Conservation (phyloP, 2,113 vertebrate species). For the Scomber scombrus region DNA sequence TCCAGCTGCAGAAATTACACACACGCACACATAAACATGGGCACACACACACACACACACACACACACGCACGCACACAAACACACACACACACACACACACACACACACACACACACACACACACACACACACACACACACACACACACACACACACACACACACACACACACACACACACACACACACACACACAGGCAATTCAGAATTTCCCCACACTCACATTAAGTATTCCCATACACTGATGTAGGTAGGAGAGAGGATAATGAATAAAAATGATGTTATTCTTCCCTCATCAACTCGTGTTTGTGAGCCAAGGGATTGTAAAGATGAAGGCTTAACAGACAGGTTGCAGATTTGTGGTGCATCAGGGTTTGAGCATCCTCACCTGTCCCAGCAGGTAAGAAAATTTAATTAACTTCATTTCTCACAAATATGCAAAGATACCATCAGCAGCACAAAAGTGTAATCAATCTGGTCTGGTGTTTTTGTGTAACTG, state of each 20-base stretch:
- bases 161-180: no score
- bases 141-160: neutral
- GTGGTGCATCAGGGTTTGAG: slow-evolving; percentile 20
- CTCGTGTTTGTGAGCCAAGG: slow-evolving; percentile 19
- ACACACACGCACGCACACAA: neutral
- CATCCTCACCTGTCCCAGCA: slow-evolving; percentile 38
- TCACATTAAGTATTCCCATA: neutral
- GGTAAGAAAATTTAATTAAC: slow-evolving; percentile 16
- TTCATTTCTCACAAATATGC: slow-evolving; percentile 31
- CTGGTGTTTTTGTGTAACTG: slow-evolving; percentile 30
- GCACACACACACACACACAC: neutral
- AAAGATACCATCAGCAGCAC: slow-evolving; percentile 46
- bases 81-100: neutral
- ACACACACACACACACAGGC: neutral
- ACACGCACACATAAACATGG: neutral
- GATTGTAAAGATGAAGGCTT: slow-evolving; percentile 23
- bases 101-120: neutral
- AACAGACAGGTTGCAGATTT: slow-evolving; percentile 10
- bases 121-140: no score
- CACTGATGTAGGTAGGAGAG: neutral
- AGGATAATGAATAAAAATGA: slow-evolving; percentile 60
- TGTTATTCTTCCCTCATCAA: slow-evolving; percentile 25
- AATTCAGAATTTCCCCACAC: neutral
- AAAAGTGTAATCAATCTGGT: slow-evolving; percentile 33
- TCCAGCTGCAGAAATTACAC: slow-evolving; percentile 42